Evolutionary conservation across 2,113 vertebrate species (phyloP).

Genomic region (Numida meleagris): DNA sequence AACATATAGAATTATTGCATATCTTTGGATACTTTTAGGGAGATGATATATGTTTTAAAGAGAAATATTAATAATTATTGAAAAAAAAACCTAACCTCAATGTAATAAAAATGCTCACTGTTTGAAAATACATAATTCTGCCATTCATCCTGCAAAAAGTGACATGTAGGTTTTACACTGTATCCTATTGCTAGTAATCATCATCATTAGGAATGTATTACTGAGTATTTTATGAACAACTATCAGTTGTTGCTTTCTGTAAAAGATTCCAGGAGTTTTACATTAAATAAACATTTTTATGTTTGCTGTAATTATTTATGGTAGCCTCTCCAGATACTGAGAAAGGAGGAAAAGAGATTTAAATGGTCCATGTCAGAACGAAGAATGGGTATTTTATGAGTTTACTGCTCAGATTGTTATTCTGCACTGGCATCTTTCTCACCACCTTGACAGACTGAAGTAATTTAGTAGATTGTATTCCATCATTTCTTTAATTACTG

Average conservation of each 20-base stretch:
- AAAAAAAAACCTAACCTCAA: not conserved
- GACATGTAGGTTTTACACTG: not conserved
- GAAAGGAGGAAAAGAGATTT: slow-evolving; percentile 28
- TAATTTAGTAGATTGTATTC: slow-evolving; percentile 25
- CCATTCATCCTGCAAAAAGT: rapidly evolving
- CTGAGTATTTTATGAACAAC: not conserved
- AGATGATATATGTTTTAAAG: not conserved
- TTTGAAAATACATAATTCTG: not conserved
- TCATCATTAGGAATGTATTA: not conserved
- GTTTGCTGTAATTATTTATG: not conserved
- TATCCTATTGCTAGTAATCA: not conserved
- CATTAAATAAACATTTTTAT: not conserved
- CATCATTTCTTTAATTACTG: slow-evolving; percentile 46
- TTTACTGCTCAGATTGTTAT: slow-evolving; percentile 27
- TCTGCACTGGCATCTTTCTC: not conserved
- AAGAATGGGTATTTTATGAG: slow-evolving; percentile 33
- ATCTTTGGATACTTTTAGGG: not conserved
- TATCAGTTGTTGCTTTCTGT: not conserved
- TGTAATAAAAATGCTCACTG: not conserved
- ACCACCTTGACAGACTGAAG: slow-evolving; percentile 24
- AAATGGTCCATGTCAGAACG: slow-evolving; percentile 9
- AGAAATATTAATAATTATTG: not conserved
- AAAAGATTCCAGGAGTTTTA: not conserved
- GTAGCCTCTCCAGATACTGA: not conserved
- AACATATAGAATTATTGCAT: not conserved